These are phyloP conservation scores for Petrolisthes cinctipes DNA, from an alignment of 2,888 invertebrate species.

Conservation along the genomic window DNA sequence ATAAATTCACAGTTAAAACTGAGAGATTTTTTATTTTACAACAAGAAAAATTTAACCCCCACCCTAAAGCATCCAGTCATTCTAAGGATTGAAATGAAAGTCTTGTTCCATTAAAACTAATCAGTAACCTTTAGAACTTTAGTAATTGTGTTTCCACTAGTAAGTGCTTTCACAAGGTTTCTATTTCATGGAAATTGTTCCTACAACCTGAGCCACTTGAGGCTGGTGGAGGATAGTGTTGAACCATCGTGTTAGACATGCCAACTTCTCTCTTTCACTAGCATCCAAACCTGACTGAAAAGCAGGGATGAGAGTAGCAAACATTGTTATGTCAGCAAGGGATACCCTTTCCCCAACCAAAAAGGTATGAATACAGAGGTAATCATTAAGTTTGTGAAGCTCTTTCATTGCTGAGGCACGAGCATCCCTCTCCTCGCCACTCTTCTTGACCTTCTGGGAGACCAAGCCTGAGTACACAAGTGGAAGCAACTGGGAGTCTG, in stretches of 20 bases:
- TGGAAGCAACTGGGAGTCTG: slow-evolving; percentile 70
- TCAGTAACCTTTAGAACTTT: neutral
- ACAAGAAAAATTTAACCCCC: no score
- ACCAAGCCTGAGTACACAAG: slow-evolving; percentile 67
- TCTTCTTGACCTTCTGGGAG: slow-evolving; percentile 66
- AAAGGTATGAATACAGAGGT: slow-evolving; percentile 70
- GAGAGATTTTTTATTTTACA: no score
- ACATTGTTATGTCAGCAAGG: slow-evolving; percentile 71
- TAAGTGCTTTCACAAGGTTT: neutral
- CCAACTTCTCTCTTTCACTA: slow-evolving; percentile 67
- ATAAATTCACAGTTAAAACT: no score
- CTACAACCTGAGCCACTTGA: slow-evolving; percentile 68
- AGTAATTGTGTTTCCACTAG: neutral
- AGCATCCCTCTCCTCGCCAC: slow-evolving; percentile 57
- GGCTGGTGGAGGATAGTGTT: slow-evolving; percentile 70
- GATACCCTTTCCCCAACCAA: slow-evolving; percentile 71
- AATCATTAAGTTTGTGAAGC: slow-evolving; percentile 68
- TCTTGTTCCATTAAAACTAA: no score
- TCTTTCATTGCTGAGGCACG: slow-evolving; percentile 68
- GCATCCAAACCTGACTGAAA: slow-evolving; percentile 69
- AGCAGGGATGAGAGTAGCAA: slow-evolving; percentile 69
- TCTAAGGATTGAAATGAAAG: no score
- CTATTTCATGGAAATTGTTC: slow-evolving; percentile 51
- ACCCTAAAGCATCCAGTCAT: neutral
- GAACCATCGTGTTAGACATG: slow-evolving; percentile 71